Evolutionary conservation across 2,797 vertebrate species (phyloP).

Genomic region (Tenualosa thibaudeaui): DNA sequence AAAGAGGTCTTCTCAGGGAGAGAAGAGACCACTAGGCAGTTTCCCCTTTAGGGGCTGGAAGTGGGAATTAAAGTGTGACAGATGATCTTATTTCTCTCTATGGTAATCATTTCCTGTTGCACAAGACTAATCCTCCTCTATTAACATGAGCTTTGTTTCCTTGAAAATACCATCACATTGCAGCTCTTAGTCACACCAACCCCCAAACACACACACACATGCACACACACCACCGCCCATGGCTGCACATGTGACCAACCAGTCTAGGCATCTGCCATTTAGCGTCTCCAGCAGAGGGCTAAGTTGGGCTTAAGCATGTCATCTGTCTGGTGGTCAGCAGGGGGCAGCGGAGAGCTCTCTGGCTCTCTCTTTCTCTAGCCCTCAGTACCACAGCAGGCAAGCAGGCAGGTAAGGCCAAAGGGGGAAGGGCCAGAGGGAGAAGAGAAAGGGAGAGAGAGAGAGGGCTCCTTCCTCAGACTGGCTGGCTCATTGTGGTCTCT

Average conservation of each 20-base stretch:
- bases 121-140: not conserved
- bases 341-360: constrained; percentile 17
- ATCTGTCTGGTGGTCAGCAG: constrained; percentile 24
- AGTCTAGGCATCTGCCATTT: constrained; percentile 20
- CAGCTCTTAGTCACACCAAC: not conserved
- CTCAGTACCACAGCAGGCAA: not conserved
- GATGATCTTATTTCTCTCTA: not conserved
- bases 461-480: not conserved
- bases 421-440: not conserved
- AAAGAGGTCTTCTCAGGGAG: too few relatives aligned
- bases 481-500: not conserved
- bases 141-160: not conserved
- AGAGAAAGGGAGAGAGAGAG: not conserved
- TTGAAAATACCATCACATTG: not conserved
- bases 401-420: not conserved
- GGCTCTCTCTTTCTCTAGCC: not conserved
- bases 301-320: not conserved
- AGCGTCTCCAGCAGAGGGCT: not conserved
- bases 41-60: not conserved
- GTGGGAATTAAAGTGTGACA: not conserved
- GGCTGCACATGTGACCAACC: not conserved
- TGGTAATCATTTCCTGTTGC: not conserved
- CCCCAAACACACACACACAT: not conserved
- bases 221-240: not conserved
- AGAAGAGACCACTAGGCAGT: not conserved